Conservation (phyloP, 2,113 vertebrate species). For the Limanda limanda region DNA sequence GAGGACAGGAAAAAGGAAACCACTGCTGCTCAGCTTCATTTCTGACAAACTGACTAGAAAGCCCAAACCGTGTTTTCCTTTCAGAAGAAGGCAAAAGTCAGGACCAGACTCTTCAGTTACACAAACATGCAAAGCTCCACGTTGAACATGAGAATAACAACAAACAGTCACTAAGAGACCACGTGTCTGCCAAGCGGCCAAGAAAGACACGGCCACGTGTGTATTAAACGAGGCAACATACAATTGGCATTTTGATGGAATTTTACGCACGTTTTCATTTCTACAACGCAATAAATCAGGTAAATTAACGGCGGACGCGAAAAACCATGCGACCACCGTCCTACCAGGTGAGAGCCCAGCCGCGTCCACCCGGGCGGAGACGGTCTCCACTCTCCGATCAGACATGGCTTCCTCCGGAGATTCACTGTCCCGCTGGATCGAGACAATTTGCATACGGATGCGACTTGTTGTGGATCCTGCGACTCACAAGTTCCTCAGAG, state of each 20-base stretch:
- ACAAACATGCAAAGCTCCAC: conserved; percentile 36
- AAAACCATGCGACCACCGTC: conserved; percentile 66
- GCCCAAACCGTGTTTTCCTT: conserved; percentile 5
- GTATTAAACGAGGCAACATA: conserved; percentile 22
- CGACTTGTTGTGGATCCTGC: background rate
- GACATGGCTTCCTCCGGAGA: background rate
- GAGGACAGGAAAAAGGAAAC: too few species aligned
- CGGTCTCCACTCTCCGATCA: conserved; percentile 81
- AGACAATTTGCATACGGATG: too few species aligned
- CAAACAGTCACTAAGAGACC: too few species aligned
- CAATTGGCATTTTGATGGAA: background rate
- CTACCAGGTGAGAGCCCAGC: conserved; percentile 89
- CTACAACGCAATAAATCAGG: background rate
- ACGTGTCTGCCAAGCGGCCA: background rate
- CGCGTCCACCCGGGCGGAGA: conserved; percentile 88
- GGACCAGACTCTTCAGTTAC: conserved; percentile 33
- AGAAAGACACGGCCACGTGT: background rate
- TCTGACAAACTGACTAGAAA: background rate
- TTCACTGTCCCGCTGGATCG: too few species aligned
- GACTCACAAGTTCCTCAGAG: background rate
- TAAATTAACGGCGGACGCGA: background rate
- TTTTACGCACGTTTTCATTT: conserved; percentile 22
- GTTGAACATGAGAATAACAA: too few species aligned
- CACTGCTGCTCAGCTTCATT: background rate
- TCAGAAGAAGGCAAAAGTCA: conserved; percentile 78